phyloP scores from a whole-genome alignment of 1,140 invertebrate genomes.

The Oncopeltus fasciatus region DNA sequence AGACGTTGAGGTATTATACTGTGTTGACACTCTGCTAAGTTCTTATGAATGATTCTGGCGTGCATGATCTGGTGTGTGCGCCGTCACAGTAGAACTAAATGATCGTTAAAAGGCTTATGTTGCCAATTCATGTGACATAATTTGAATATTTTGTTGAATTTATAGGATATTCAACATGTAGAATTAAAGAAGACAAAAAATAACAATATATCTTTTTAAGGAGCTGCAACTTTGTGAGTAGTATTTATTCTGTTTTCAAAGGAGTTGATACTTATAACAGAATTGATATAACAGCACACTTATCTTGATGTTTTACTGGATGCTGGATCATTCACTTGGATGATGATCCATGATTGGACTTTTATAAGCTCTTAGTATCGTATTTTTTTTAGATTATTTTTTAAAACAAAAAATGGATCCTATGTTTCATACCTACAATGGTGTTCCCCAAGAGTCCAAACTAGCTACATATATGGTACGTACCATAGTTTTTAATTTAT shows the following conservation, averaged over 20 bases:
- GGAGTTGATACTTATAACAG: too few relatives aligned
- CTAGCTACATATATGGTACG: constrained; percentile 68
- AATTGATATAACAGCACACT: too few relatives aligned
- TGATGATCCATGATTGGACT: too few relatives aligned
- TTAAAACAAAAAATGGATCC: constrained; percentile 31
- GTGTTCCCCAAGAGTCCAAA: constrained; percentile 69
- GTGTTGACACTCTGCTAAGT: neutral
- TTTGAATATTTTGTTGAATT: neutral
- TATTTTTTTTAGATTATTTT: neutral
- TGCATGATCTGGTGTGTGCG: constrained; percentile 3
- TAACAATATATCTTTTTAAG: neutral
- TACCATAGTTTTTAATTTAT: constrained; percentile 2
- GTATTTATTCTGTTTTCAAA: too few relatives aligned
- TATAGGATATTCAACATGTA: neutral
- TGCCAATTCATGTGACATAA: neutral
- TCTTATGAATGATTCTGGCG: constrained; percentile 3
- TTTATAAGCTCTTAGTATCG: neutral
- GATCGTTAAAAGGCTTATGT: neutral
- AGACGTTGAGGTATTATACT: neutral
- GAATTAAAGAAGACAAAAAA: neutral
- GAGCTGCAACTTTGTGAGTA: too few relatives aligned
- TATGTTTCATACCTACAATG: constrained; percentile 46
- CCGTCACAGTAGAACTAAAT: constrained; percentile 4
- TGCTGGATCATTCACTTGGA: too few relatives aligned
- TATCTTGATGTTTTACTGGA: too few relatives aligned